These are phyloP conservation scores for Trichonephila clavata DNA, from an alignment of 1,140 invertebrate species.

Conservation along the genomic window DNA sequence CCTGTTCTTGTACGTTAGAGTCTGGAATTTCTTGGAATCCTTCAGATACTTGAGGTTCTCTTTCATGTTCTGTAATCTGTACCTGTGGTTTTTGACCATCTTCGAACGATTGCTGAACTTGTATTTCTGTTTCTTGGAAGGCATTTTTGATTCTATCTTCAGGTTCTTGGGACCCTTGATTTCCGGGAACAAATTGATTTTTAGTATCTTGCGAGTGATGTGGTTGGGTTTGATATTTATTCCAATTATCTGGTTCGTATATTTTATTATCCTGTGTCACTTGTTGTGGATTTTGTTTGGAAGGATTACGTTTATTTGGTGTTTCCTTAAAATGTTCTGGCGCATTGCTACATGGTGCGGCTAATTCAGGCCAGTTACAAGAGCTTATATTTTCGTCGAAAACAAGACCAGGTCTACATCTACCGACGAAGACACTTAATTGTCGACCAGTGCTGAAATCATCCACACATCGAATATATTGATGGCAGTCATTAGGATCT, in stretches of 20 bases:
- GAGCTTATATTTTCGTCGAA: slow-evolving; percentile 76
- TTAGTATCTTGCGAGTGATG: not conserved
- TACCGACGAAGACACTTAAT: slow-evolving; percentile 78
- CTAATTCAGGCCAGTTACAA: slow-evolving; percentile 70
- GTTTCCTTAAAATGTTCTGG: not conserved
- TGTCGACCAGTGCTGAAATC: slow-evolving; percentile 19
- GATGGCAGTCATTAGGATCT: slow-evolving; percentile 74
- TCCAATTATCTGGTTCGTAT: not conserved
- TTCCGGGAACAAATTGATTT: not conserved
- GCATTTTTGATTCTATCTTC: not conserved
- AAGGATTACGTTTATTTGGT: not conserved
- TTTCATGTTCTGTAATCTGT: not conserved
- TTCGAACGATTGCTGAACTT: not conserved
- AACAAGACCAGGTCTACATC: slow-evolving; percentile 83
- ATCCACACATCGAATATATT: slow-evolving; percentile 74
- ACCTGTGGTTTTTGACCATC: not conserved
- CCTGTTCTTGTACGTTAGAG: not conserved
- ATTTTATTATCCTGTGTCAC: slow-evolving; percentile 29
- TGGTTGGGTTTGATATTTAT: not conserved
- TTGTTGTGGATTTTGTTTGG: not conserved
- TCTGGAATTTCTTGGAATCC: not conserved
- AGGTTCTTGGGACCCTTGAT: not conserved
- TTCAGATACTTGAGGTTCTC: not conserved
- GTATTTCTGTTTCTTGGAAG: not conserved
- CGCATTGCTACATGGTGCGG: slow-evolving; percentile 66